These are phyloP conservation scores for Heliconius aoede DNA, from an alignment of 2,888 invertebrate genomes.

Conservation along the genomic window DNA sequence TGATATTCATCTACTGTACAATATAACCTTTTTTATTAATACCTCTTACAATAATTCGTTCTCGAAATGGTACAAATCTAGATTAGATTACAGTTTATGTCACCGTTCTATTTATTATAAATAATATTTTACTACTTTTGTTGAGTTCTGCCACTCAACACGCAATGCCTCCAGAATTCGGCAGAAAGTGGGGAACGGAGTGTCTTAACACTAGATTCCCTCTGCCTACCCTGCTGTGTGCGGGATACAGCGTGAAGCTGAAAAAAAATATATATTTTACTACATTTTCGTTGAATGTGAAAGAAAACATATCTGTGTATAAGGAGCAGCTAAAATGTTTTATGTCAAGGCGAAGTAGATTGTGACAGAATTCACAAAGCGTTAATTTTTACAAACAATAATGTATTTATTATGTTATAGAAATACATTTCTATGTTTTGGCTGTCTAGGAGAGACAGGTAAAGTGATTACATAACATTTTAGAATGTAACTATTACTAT, in stretches of 20 bases:
- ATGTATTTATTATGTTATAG: background rate
- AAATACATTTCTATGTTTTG: background rate
- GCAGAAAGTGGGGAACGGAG: too few relatives aligned
- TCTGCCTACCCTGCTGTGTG: too few relatives aligned
- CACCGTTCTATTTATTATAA: background rate
- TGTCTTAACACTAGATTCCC: too few relatives aligned
- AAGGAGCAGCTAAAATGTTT: conserved; percentile 11
- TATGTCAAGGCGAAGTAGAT: conserved; percentile 23
- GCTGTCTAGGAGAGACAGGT: background rate
- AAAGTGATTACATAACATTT: background rate
- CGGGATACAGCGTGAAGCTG: too few relatives aligned
- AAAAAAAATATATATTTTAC: too few relatives aligned
- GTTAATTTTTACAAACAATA: conserved; percentile 24
- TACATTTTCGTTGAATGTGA: background rate
- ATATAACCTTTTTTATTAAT: background rate
- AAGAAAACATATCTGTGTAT: conserved; percentile 15
- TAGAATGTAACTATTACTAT: background rate
- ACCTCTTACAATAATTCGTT: background rate
- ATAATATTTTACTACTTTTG: background rate
- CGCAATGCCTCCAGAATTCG: too few relatives aligned
- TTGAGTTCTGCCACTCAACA: too few relatives aligned
- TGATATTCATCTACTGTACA: background rate
- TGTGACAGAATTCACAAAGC: conserved; percentile 29
- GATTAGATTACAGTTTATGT: background rate
- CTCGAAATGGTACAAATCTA: too few relatives aligned